These are phyloP conservation scores for Chitala chitala DNA, from an alignment of 2,113 vertebrate species.

Conservation along the genomic window DNA sequence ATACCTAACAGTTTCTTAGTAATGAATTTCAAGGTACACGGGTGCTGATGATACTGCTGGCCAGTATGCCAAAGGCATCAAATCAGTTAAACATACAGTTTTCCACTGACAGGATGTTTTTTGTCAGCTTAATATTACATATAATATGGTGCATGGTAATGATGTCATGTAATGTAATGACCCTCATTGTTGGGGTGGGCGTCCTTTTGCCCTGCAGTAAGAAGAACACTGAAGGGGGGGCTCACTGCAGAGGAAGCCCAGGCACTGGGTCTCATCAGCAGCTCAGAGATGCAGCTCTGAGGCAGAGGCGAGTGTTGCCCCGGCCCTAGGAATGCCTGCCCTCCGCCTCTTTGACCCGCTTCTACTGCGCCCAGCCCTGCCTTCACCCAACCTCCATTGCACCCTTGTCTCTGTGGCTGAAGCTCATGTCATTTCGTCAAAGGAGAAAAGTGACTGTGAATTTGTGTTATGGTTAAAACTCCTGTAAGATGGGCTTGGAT, in stretches of 20 bases:
- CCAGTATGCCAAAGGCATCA: not conserved
- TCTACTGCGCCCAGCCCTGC: too few relatives aligned
- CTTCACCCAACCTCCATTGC: slow-evolving; percentile 5
- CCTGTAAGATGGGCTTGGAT: not conserved
- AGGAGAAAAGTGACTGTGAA: slow-evolving; percentile 12
- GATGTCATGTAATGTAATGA: not conserved
- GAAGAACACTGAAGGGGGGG: slow-evolving; percentile 89
- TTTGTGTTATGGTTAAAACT: not conserved
- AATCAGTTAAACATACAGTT: too few relatives aligned
- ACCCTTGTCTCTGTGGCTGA: not conserved
- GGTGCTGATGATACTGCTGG: not conserved
- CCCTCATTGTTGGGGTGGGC: not conserved
- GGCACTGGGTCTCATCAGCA: slow-evolving; percentile 82
- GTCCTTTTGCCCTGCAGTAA: slow-evolving; percentile 63
- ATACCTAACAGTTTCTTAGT: too few relatives aligned
- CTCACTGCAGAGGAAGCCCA: slow-evolving; percentile 90
- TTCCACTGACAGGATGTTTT: not conserved
- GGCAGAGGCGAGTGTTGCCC: slow-evolving; percentile 33
- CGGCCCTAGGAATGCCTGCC: slow-evolving; percentile 34
- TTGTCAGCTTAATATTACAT: too few relatives aligned
- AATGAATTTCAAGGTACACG: too few relatives aligned
- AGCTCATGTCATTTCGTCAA: not conserved
- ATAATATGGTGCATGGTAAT: not conserved
- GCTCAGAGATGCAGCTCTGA: slow-evolving; percentile 92
- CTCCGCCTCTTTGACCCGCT: slow-evolving; percentile 26